These are phyloP conservation scores for Microcebus tavaratra DNA, from an alignment of 2,113 vertebrate species.

Conservation along the genomic window DNA sequence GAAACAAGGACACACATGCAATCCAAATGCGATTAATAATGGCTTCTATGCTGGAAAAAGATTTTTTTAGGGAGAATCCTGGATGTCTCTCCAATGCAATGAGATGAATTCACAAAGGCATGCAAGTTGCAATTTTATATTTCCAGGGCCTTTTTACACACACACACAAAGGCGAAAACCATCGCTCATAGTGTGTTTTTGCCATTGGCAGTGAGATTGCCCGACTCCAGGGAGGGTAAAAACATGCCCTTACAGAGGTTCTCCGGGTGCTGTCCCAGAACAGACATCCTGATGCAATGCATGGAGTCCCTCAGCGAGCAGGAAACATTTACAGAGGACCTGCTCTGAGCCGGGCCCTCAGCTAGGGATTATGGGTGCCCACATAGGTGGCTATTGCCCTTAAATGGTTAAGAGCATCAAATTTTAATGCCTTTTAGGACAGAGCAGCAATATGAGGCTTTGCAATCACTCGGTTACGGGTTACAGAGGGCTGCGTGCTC, in stretches of 20 bases:
- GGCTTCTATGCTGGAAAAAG: not conserved
- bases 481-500: not conserved
- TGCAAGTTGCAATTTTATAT: not conserved
- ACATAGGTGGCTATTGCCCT: fast-evolving
- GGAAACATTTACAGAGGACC: fast-evolving
- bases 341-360: not conserved
- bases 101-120: not conserved
- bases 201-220: not conserved
- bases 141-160: not conserved
- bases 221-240: not conserved
- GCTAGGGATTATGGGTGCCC: fast-evolving
- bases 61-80: constrained; percentile 17
- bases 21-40: not conserved
- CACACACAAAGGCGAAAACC: too few species aligned
- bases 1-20: not conserved
- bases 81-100: not conserved
- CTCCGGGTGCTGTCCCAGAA: not conserved
- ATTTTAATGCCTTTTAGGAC: too few species aligned
- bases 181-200: not conserved
- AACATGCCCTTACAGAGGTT: not conserved
- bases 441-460: not conserved
- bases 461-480: too few species aligned
- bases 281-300: fast-evolving
- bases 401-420: too few species aligned
- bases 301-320: fast-evolving